These are phyloP conservation scores for Rhabdomys pumilio DNA, from an alignment of 2,797 vertebrate species.

Conservation along the genomic window DNA sequence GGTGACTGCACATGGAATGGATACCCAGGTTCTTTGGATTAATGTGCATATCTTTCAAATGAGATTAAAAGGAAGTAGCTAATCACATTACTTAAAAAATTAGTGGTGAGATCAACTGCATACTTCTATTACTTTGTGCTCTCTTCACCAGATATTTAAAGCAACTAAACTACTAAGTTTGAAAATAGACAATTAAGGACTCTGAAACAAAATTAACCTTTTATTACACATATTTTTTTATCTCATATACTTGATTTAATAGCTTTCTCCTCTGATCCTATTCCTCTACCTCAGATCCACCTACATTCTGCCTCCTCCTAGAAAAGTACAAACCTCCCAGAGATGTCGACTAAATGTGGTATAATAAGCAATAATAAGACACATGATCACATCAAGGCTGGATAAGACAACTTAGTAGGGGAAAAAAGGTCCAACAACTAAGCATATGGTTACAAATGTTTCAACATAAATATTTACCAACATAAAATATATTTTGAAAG, in stretches of 20 bases:
- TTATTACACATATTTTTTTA: neutral
- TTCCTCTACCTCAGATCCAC: neutral
- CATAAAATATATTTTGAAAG: neutral
- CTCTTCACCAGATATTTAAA: neutral
- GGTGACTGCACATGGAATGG: too few relatives aligned
- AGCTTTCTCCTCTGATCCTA: neutral
- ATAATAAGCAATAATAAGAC: neutral
- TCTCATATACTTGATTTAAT: neutral
- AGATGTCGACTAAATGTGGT: neutral
- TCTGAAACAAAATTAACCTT: neutral
- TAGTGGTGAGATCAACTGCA: neutral
- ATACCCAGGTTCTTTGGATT: too few relatives aligned
- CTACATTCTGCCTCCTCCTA: neutral
- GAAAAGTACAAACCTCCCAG: neutral
- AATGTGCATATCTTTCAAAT: neutral
- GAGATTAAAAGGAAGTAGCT: neutral
- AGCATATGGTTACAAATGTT: neutral
- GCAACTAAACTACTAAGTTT: neutral
- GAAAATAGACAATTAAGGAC: neutral
- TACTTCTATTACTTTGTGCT: neutral
- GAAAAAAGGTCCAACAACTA: neutral
- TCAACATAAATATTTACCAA: conserved; percentile 13
- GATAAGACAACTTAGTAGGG: neutral
- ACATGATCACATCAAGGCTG: neutral
- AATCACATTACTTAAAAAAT: neutral